A percentile compares a stretch with the other conserved stretches of the same genome.
These are phyloP conservation scores for Idaea dimidiata DNA, from an alignment of 2,888 invertebrate genomes.

Conservation along the genomic window DNA sequence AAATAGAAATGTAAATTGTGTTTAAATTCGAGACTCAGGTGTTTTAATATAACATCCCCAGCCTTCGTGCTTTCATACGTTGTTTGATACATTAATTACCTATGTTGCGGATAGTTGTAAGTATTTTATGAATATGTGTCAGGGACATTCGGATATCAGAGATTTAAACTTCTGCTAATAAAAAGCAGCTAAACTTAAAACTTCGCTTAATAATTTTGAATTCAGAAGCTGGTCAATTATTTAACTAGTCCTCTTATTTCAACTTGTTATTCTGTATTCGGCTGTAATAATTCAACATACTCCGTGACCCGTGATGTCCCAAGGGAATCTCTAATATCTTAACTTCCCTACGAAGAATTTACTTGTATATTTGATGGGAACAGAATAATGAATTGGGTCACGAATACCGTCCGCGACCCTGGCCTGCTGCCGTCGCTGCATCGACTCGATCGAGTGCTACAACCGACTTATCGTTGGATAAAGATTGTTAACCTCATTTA, in stretches of 20 bases:
- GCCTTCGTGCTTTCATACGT: not conserved
- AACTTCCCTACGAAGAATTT: no score
- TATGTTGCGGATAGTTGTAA: slow-evolving; percentile 17
- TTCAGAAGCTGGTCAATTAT: no score
- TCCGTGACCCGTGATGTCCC: no score
- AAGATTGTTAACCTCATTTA: slow-evolving; percentile 29
- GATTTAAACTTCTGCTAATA: no score
- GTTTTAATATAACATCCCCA: not conserved
- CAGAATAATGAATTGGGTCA: slow-evolving; percentile 23
- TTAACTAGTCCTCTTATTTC: no score
- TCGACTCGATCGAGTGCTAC: slow-evolving; percentile 28
- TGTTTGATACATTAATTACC: slow-evolving; percentile 14
- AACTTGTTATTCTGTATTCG: no score
- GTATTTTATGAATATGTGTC: slow-evolving; percentile 16
- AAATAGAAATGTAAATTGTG: not conserved
- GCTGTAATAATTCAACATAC: no score
- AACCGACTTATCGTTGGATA: slow-evolving; percentile 24
- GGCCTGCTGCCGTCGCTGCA: slow-evolving; percentile 24
- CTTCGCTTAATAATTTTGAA: no score
- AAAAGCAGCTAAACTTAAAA: no score
- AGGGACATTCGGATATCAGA: no score
- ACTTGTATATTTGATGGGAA: slow-evolving; percentile 9
- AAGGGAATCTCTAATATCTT: no score
- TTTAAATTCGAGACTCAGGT: not conserved
- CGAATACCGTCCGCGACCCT: slow-evolving; percentile 28